These are phyloP conservation scores for Alethe castanea DNA, from an alignment of 2,113 vertebrate genomes.

Conservation along the genomic window DNA sequence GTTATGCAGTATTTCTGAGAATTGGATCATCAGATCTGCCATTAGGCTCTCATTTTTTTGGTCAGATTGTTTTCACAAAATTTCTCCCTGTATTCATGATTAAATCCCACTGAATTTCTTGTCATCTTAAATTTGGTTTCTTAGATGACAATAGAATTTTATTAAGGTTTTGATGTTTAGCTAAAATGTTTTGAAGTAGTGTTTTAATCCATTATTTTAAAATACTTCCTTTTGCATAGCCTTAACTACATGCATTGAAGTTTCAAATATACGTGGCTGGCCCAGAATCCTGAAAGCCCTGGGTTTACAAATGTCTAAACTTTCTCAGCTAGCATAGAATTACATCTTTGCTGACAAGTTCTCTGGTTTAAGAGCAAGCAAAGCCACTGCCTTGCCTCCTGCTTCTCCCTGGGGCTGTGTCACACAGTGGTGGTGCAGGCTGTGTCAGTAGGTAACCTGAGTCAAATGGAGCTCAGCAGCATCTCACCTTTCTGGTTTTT, in stretches of 20 bases:
- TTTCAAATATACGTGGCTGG: accelerated
- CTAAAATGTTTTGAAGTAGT: not conserved
- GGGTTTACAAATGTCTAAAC: not conserved
- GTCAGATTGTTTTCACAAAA: not conserved
- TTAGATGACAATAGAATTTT: not conserved
- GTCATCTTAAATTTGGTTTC: not conserved
- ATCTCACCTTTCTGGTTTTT: not conserved
- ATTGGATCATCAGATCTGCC: not conserved
- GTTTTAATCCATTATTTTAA: not conserved
- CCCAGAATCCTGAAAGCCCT: not conserved
- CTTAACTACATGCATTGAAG: accelerated
- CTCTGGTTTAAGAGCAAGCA: not conserved
- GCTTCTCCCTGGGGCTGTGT: accelerated
- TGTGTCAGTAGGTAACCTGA: not conserved
- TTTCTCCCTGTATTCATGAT: not conserved
- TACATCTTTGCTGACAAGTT: not conserved
- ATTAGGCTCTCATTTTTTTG: not conserved
- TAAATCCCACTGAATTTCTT: not conserved
- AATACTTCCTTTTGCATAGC: not conserved
- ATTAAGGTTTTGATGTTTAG: not conserved
- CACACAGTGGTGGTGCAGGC: accelerated
- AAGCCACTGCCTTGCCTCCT: not conserved
- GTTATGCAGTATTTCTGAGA: not conserved
- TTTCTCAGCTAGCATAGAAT: not conserved
- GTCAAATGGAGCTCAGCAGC: not conserved